A percentile compares a stretch with the other conserved stretches of the same genome.
phyloP scores from a whole-genome alignment of 2,797 vertebrate species.

The Pantherophis alleghaniensis region DNA sequence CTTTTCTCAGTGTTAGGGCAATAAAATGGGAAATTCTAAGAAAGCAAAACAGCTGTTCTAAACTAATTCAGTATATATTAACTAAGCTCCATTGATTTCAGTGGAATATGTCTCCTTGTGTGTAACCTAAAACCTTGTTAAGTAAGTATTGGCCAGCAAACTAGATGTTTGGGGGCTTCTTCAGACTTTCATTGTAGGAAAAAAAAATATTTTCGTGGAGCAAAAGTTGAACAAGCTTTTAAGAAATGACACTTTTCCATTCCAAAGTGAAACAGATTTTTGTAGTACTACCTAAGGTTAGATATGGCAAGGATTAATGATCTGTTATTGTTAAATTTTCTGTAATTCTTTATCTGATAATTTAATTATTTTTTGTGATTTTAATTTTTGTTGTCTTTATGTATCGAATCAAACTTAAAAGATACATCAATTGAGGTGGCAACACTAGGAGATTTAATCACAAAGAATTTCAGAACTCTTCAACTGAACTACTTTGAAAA shows the following conservation, averaged over 20 bases:
- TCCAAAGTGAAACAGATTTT: constrained; percentile 60
- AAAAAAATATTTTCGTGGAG: constrained; percentile 10
- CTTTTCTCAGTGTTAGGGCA: background rate
- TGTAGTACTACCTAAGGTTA: constrained; percentile 57
- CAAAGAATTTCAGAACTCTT: background rate
- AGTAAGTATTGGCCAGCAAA: background rate
- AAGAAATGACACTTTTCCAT: constrained; percentile 29
- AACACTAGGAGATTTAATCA: background rate
- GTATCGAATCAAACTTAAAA: constrained; percentile 1
- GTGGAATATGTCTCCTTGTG: background rate
- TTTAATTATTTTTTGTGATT: background rate
- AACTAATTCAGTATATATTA: background rate
- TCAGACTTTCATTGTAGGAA: background rate
- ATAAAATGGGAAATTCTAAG: background rate
- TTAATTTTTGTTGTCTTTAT: constrained; percentile 21
- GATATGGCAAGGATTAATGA: constrained; percentile 45
- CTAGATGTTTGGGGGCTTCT: background rate
- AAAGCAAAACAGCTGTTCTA: background rate
- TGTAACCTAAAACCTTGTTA: background rate
- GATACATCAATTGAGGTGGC: background rate
- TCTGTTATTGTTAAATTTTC: constrained; percentile 47
- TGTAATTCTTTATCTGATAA: constrained; percentile 30
- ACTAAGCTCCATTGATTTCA: background rate
- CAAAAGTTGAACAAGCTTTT: constrained; percentile 23
- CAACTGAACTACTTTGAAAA: background rate